phyloP scores from a whole-genome alignment of 2,797 vertebrate species.

The Agapornis canus region DNA sequence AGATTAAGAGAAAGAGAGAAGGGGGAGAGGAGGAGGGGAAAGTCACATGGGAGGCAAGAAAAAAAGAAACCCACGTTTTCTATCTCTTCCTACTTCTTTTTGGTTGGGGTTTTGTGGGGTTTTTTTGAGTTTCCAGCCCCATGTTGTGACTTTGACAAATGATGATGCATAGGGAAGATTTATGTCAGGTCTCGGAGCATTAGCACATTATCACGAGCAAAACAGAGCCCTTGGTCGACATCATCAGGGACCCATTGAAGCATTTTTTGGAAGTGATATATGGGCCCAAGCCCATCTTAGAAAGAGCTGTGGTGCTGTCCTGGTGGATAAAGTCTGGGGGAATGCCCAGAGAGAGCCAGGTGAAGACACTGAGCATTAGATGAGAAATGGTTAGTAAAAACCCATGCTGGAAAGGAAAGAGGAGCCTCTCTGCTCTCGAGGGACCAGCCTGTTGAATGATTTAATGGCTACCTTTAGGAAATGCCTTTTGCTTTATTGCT shows the following conservation, averaged over 20 bases:
- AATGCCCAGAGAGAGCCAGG: constrained; percentile 64
- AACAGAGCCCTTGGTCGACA: constrained; percentile 65
- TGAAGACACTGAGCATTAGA: constrained; percentile 71
- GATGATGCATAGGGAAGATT: constrained; percentile 73
- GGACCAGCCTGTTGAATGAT: constrained; percentile 77
- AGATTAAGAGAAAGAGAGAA: constrained; percentile 71
- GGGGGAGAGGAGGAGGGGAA: neutral
- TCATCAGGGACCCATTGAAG: constrained; percentile 73
- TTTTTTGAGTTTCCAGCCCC: constrained; percentile 34
- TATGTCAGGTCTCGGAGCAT: constrained; percentile 75
- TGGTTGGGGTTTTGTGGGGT: accelerated
- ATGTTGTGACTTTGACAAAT: constrained; percentile 81
- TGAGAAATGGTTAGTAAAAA: constrained; percentile 70
- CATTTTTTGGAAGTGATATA: constrained; percentile 73
- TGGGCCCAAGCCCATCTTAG: constrained; percentile 66
- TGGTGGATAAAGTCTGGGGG: constrained; percentile 22
- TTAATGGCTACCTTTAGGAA: constrained; percentile 84
- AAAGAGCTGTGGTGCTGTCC: constrained; percentile 29
- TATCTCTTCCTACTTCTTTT: constrained; percentile 4
- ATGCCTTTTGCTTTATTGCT: constrained; percentile 79
- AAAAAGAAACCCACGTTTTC: constrained; percentile 69
- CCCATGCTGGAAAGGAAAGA: constrained; percentile 75
- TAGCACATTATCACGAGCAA: constrained; percentile 83
- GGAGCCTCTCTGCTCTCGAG: constrained; percentile 48
- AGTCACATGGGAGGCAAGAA: constrained; percentile 27